Base-by-base conservation (phyloP, 2,797 vertebrate species). In the Hipposideros larvatus region DNA sequence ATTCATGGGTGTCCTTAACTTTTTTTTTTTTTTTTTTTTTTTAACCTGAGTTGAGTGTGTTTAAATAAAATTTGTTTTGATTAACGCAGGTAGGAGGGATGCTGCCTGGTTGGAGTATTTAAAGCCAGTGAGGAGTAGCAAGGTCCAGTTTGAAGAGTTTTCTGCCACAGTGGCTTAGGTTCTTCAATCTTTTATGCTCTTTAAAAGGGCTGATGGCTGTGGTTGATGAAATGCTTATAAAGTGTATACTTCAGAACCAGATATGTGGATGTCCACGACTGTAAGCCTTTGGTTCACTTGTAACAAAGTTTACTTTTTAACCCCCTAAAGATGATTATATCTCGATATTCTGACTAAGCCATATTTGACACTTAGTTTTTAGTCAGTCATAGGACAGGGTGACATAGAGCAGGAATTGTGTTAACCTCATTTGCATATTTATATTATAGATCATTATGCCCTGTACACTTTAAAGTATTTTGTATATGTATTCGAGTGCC, bases 11-110 rank as follows among this genome's bases (percentile, higher is more conserved):
- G 2, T 85, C 57, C 63, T 65, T 15, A 2, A 48, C 2, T 13
- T 48, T 11, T 48, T 48, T 48, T 22, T 14, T n/a, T 21, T n/a
- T 24, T 55, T 80, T 96, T 94, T 95, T 18, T 61, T 73, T 96
- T 96, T 95, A 96, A 91, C 96, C 37, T 63, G 37, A 65, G 46
- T 92, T 98, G 96, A 96, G 75, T 88, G 22, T 96, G 95, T 94
- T 80, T 68, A 96, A 96, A 96, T 94, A 96, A 97, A 97, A 91
- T 22, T 51, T 97, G 37, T 95, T 98, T 97, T 95, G 95, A 97
- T 95, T 74, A 96, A 41, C 71, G 8, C 31, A 90, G 85, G 68
- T 92, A 92, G 94, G 73, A 63, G 57, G 95, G 90, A 68, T 98
- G 97, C 88, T 96, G 13, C 96, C 94, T 93, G 86, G 59, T 89